Evolutionary conservation across 2,888 invertebrate genomes (phyloP).

Genomic region (Clistopyga incitator): DNA sequence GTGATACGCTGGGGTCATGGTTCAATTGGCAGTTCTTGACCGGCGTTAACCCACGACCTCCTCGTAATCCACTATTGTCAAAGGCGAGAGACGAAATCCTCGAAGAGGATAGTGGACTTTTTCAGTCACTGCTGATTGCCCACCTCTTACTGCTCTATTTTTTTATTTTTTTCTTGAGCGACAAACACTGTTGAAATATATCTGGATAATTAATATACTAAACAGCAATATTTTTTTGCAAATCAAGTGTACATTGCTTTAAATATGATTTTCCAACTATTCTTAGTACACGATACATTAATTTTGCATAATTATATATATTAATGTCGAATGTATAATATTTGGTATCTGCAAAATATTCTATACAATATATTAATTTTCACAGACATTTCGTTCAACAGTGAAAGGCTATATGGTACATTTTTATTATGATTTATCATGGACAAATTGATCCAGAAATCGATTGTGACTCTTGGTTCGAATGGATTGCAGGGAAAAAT

Average conservation of each 20-base stretch:
- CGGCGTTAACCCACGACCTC: slow-evolving; percentile 74
- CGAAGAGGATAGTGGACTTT: background rate
- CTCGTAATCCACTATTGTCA: slow-evolving; percentile 49
- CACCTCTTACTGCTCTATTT: slow-evolving; percentile 2
- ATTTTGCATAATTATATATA: too few species aligned
- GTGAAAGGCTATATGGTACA: too few species aligned
- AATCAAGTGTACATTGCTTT: too few species aligned
- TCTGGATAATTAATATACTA: too few species aligned
- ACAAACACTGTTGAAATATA: too few species aligned
- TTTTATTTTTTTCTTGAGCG: background rate
- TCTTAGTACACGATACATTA: too few species aligned
- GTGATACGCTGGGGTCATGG: slow-evolving; percentile 78
- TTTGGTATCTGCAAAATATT: too few species aligned
- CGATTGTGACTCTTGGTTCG: background rate
- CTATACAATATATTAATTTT: too few species aligned
- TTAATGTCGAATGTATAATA: too few species aligned
- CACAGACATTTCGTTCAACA: too few species aligned
- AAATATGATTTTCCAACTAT: too few species aligned
- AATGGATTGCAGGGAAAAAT: background rate
- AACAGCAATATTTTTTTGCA: too few species aligned
- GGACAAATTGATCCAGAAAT: background rate
- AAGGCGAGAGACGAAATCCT: slow-evolving; percentile 26
- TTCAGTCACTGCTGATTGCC: background rate
- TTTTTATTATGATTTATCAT: background rate
- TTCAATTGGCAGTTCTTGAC: slow-evolving; percentile 81